phyloP scores from a whole-genome alignment of 2,797 vertebrate species.

The Channallabes apus region DNA sequence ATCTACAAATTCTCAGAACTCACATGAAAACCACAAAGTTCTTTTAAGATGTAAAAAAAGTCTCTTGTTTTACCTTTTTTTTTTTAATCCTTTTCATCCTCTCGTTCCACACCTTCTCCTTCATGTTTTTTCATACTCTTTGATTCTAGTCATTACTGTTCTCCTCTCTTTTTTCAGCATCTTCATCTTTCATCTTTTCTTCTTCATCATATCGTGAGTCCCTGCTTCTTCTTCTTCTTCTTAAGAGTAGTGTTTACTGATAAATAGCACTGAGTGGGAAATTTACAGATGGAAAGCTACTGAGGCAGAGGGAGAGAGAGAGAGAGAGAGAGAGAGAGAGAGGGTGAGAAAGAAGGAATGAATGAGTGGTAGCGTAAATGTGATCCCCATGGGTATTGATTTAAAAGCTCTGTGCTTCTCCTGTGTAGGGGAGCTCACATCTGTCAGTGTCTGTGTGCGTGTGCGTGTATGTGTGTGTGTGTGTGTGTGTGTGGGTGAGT shows the following conservation, averaged over 20 bases:
- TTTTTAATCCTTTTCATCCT: not conserved
- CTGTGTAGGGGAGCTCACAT: conserved; percentile 51
- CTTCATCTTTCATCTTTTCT: not conserved
- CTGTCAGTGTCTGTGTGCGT: conserved; percentile 32
- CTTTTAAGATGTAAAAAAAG: no score
- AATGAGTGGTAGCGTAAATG: conserved; percentile 25
- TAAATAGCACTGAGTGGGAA: not conserved
- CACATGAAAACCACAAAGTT: not conserved
- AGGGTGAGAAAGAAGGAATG: conserved; percentile 33
- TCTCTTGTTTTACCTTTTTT: no score
- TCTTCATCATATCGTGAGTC: not conserved
- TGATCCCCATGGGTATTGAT: conserved; percentile 46
- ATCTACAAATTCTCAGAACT: not conserved
- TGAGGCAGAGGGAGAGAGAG: conserved; percentile 8
- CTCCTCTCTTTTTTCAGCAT: not conserved
- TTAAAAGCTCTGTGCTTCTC: conserved; percentile 46
- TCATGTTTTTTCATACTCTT: not conserved
- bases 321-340: conserved; percentile 8
- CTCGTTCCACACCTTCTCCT: not conserved
- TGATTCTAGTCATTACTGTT: not conserved
- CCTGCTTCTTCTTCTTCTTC: not conserved
- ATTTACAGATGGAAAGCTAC: not conserved
- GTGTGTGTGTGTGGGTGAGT: conserved; percentile 19
- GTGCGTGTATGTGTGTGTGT: conserved; percentile 27
- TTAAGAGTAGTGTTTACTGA: not conserved